These are phyloP conservation scores for Rhinichthys osculus DNA, from an alignment of 2,797 vertebrate species.

Conservation along the genomic window DNA sequence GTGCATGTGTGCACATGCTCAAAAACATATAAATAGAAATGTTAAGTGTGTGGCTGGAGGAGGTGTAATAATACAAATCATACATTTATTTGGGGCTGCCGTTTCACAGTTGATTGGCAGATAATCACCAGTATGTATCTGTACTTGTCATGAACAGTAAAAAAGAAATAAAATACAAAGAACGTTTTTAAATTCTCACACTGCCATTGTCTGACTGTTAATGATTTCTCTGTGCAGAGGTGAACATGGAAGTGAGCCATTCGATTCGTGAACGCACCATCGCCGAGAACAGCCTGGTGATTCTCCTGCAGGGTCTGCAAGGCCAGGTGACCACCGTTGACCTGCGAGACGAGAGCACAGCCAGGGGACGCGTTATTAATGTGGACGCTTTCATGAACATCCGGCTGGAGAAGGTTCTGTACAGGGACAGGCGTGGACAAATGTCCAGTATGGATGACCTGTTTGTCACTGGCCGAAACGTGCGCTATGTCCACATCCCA, in stretches of 20 bases:
- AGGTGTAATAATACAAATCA: not conserved
- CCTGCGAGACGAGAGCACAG: constrained; percentile 89
- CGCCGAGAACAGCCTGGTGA: constrained; percentile 92
- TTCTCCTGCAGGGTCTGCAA: constrained; percentile 91
- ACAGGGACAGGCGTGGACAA: constrained; percentile 80
- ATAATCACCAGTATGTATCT: not conserved
- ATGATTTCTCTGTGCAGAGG: constrained; percentile 10
- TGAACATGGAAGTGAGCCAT: constrained; percentile 78
- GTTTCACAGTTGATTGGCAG: not conserved
- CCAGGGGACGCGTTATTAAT: constrained; percentile 83
- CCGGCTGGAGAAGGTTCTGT: constrained; percentile 84
- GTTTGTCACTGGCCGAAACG: constrained; percentile 89
- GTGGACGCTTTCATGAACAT: constrained; percentile 98
- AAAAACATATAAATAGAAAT: not conserved
- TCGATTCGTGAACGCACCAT: constrained; percentile 92
- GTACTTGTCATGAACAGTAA: not conserved
- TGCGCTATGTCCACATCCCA: constrained; percentile 94
- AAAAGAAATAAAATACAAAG: not conserved
- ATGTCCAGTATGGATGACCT: constrained; percentile 82
- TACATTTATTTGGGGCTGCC: not conserved
- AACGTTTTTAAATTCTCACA: not conserved
- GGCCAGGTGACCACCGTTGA: constrained; percentile 91
- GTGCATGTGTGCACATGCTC: not conserved
- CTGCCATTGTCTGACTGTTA: not conserved
- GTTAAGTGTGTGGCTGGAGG: not conserved